These are phyloP conservation scores for Gambusia holbrooki DNA, from an alignment of 2,113 vertebrate genomes.

Conservation along the genomic window DNA sequence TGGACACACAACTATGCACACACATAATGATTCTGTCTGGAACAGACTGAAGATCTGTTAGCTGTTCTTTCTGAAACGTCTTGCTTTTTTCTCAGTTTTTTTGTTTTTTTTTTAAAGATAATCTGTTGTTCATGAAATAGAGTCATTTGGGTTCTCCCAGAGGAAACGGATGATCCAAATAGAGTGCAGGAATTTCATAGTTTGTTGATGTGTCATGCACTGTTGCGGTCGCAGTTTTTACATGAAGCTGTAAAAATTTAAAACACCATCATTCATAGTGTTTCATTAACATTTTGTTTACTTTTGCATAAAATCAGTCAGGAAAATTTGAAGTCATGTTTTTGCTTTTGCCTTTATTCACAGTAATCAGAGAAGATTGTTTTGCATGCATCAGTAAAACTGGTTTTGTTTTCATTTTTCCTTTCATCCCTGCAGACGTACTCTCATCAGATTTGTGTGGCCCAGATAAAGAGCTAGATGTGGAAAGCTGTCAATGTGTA, in stretches of 20 bases:
- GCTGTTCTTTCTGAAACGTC: neutral
- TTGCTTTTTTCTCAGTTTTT: neutral
- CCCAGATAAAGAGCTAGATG: slow-evolving; percentile 89
- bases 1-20: neutral
- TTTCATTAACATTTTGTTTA: too few relatives aligned
- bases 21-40: neutral
- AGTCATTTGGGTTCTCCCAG: slow-evolving; percentile 52
- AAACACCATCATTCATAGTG: too few relatives aligned
- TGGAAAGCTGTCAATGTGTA: slow-evolving; percentile 92
- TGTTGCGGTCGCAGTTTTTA: too few relatives aligned
- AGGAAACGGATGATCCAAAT: neutral
- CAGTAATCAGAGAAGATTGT: too few relatives aligned
- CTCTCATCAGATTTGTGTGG: slow-evolving; percentile 85
- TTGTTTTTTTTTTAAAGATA: slow-evolving; percentile 13
- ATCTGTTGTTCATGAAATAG: slow-evolving; percentile 43
- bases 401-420: neutral
- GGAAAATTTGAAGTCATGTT: too few relatives aligned
- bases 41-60: slow-evolving; percentile 11
- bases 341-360: too few relatives aligned
- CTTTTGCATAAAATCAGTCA: too few relatives aligned
- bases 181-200: slow-evolving; percentile 42
- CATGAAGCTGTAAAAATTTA: too few relatives aligned
- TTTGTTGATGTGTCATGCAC: slow-evolving; percentile 8
- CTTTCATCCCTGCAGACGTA: slow-evolving; percentile 65
- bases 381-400: too few relatives aligned